Evolutionary conservation across 2,797 vertebrate species (phyloP), one percentile per base, ranked within the genome.

Genomic region (Nannoperca australis): DNA sequence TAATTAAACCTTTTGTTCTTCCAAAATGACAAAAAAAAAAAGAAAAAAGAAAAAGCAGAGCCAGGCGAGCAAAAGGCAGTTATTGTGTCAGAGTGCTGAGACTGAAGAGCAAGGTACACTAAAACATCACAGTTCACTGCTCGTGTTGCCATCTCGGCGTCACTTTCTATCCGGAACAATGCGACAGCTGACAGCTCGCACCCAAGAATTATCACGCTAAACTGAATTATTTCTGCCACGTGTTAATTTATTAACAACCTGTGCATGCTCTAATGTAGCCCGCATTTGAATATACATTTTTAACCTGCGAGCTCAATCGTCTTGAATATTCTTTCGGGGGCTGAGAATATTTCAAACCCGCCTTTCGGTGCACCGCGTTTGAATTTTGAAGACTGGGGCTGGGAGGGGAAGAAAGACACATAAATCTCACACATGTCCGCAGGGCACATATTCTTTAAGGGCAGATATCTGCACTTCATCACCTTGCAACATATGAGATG

Each of bases 171-270:
- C 94, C 92, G 85, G 95, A 94, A 95, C 96, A 96, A 97, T 94
- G 94, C 95, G 93, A 97, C 96, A 96, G 96, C 95, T 97, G 97
- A 98, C 96, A 97, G 94, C 95, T 94, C 92, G 93, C 95, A 91
- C 93, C 91, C 95, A 95, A 96, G 96, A 96, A 96, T 97, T 95
- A 96, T 96, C 96, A 94, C 95, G 95, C 96, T 96, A 96, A 97
- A 96, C 92, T 95, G 95, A 98, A 98, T 97, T 96, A 96, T 97
- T 98, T 96, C 96, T 97, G 97, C 96, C 96, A 97, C 90, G 93
- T 97, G 96, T 96, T 97, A 97, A 94, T 95, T 95, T 95, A 94
- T 95, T 94, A 96, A 95, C 95, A 96, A 96, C 96, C 95, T 97
- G 91, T 93, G 94, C 94, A 90, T 95, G 95, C 95, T 94, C 92